Evolutionary conservation across 2,797 vertebrate species (phyloP).

Genomic region (Sebastes nivosus): DNA sequence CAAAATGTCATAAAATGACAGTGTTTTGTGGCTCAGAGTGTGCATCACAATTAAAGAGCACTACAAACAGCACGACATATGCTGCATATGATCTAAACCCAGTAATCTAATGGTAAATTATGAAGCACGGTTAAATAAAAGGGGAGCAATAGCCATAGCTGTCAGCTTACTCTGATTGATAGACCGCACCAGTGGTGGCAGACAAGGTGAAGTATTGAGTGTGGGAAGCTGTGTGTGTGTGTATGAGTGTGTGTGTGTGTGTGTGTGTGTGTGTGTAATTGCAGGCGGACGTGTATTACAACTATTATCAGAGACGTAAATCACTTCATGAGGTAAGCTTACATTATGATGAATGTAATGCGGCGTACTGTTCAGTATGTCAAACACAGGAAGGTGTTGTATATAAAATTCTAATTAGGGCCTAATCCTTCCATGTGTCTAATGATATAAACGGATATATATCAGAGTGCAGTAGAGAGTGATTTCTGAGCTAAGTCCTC

Average conservation of each 20-base stretch:
- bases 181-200: conserved; percentile 59
- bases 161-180: conserved; percentile 73
- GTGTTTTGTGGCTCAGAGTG: neutral
- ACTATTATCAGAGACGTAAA: conserved; percentile 72
- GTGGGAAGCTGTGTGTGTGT: conserved; percentile 12
- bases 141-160: conserved; percentile 69
- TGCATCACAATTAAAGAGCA: conserved; percentile 26
- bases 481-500: conserved; percentile 6
- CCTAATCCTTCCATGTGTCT: conserved; percentile 50
- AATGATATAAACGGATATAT: conserved; percentile 32
- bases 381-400: conserved; percentile 34
- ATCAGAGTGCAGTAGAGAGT: neutral
- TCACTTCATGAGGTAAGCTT: conserved; percentile 68
- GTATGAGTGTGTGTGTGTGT: conserved; percentile 1
- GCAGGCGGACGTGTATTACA: conserved; percentile 65
- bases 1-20: conserved; percentile 35
- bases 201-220: conserved; percentile 69
- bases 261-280: conserved; percentile 41
- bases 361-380: conserved; percentile 33
- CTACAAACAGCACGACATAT: conserved; percentile 26
- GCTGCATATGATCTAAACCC: conserved; percentile 46
- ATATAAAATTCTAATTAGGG: conserved; percentile 51
- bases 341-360: conserved; percentile 57
- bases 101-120: conserved; percentile 61
- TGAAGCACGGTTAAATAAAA: conserved; percentile 69